Percentiles rank a stretch among this genome's conserved stretches.
phyloP scores from a whole-genome alignment of 1,140 invertebrate species.

The Temnothorax longispinosus region DNA sequence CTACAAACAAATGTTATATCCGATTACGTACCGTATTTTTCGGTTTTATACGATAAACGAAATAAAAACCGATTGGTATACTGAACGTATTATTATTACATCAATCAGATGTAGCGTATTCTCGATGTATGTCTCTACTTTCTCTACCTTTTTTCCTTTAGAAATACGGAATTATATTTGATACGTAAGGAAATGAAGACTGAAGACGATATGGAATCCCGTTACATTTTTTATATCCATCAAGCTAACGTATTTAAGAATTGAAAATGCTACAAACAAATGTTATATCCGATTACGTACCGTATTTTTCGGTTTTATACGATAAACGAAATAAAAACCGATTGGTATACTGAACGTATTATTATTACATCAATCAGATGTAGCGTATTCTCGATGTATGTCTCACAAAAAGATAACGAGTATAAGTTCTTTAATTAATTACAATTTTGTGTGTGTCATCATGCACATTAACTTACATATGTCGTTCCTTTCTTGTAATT shows the following conservation, averaged over 20 bases:
- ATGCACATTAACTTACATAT: neutral
- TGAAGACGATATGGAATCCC: neutral
- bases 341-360: neutral
- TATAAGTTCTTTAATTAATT: neutral
- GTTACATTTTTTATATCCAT: conserved; percentile 17
- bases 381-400: neutral
- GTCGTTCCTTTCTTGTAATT: neutral
- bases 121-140: neutral
- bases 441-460: neutral
- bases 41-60: neutral
- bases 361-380: neutral
- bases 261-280: too few relatives aligned
- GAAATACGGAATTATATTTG: neutral
- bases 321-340: neutral
- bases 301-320: neutral
- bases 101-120: neutral
- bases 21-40: too few relatives aligned
- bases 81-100: neutral
- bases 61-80: neutral
- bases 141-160: neutral
- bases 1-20: too few relatives aligned
- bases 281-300: too few relatives aligned
- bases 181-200: too few relatives aligned
- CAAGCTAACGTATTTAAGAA: neutral
- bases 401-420: neutral